Base-by-base conservation (phyloP, 2,797 vertebrate genomes). In the Odontamblyopus rebecca region DNA sequence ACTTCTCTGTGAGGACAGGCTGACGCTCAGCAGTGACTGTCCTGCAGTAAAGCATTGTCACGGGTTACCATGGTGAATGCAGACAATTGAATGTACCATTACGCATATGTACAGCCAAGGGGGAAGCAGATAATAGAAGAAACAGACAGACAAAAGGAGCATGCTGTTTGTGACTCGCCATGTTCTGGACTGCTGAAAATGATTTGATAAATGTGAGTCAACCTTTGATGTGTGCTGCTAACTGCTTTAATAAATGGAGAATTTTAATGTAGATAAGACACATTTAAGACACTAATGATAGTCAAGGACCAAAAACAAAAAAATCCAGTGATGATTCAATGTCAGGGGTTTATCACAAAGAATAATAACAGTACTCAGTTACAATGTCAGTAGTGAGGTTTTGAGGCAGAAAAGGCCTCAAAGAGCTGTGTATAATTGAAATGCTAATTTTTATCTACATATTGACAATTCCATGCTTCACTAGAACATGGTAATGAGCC, bases 1-100 rank as follows among this genome's bases (percentile, higher is more conserved):
- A 69, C 67, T 71, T 75, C 64, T 75, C 27, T 50, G 70, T 50
- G 72, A 82, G 79, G 85, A 88, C 76, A 74, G 72, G 71, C 50
- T 75, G 84, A 83, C 79, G 59, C 51, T 62, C 67, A 77, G 80
- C 76, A 60, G 63, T 48, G 76, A 74, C 76, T 57, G 73, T 79
- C 65, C 67, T 72, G 27, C 56, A 62, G 70, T 69, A 68, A 69
- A 75, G 77, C 68, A 62, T 75, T 76, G 70, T 15, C 67, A 63
- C 54, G 61, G 71, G 73, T 77, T 68, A 77, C 80, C 73, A 26
- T 67, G 68, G 69, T 74, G 59, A 81, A 70, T 67, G 13, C 0
- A 38, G 29, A 18, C 59, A 59, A 50, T 71, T 74, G 48, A 66
- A 73, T 18, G 5, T 35, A 66, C 57, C 23, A 15, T 32, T 19